Conservation (phyloP, 2,888 invertebrate genomes). For the Zygaena filipendulae region DNA sequence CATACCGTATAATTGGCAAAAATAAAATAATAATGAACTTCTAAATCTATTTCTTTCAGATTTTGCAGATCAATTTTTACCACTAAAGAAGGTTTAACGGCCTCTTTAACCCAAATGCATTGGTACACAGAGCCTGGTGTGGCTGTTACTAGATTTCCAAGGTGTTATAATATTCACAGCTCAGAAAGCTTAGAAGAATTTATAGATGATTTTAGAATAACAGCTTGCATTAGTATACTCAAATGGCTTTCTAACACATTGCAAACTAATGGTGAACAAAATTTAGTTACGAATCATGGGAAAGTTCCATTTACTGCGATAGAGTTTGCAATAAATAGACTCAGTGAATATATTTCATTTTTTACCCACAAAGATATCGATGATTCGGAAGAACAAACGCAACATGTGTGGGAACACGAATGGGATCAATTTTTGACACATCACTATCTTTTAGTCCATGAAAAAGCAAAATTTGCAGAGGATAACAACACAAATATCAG, state of each 20-base stretch:
- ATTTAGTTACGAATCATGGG: conserved; percentile 66
- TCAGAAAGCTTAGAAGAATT: conserved; percentile 86
- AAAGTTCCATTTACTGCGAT: conserved; percentile 80
- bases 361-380: conserved; percentile 82
- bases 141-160: conserved; percentile 83
- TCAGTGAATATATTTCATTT: conserved; percentile 79
- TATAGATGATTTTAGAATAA: conserved; percentile 88
- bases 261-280: conserved; percentile 63
- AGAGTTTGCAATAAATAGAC: conserved; percentile 84
- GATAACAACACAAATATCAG: conserved; percentile 42
- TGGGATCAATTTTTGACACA: conserved; percentile 89
- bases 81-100: conserved; percentile 89
- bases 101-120: conserved; percentile 82
- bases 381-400: conserved; percentile 72
- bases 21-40: conserved; percentile 62
- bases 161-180: conserved; percentile 86
- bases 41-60: conserved; percentile 59
- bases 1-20: no score
- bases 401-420: conserved; percentile 82
- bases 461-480: conserved; percentile 63
- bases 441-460: conserved; percentile 74
- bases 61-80: conserved; percentile 90
- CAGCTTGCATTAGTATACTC: conserved; percentile 86
- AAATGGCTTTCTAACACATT: conserved; percentile 77
- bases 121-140: conserved; percentile 88